Conservation (phyloP, 2,888 invertebrate genomes). For the Polietes domitor region DNA sequence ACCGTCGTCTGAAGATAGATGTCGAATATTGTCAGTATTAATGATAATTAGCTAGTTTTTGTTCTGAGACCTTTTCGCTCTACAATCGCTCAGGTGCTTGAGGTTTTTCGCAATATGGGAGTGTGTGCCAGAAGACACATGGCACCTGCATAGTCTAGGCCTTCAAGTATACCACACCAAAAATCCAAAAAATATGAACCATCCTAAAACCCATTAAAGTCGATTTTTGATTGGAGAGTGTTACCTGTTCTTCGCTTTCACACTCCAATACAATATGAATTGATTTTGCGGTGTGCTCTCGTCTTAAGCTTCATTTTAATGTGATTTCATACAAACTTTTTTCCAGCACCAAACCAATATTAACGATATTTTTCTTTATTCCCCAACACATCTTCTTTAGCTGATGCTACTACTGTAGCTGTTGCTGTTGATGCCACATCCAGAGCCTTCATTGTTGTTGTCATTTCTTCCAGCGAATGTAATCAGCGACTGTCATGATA, state of each 20-base stretch:
- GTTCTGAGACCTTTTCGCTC: no score
- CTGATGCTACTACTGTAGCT: not conserved
- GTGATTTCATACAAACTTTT: constrained; percentile 48
- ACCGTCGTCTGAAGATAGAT: no score
- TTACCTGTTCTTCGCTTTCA: not conserved
- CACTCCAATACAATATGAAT: constrained; percentile 24
- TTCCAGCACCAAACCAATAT: constrained; percentile 34
- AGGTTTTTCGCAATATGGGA: no score
- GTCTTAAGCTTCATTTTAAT: constrained; percentile 56
- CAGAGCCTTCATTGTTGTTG: not conserved
- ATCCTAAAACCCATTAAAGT: no score
- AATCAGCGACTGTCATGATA: constrained; percentile 66
- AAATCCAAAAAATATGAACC: no score
- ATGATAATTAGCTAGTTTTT: no score
- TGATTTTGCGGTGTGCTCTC: constrained; percentile 35
- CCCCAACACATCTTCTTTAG: constrained; percentile 44
- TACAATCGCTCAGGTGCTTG: no score
- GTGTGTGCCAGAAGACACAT: no score
- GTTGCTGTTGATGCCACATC: not conserved
- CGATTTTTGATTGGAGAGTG: not conserved
- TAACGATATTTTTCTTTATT: constrained; percentile 47
- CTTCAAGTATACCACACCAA: no score
- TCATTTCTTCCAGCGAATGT: constrained; percentile 37
- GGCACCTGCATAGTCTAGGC: no score
- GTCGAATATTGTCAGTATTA: no score